Conservation (phyloP, 2,888 invertebrate genomes). For the Spicauda simplicius region DNA sequence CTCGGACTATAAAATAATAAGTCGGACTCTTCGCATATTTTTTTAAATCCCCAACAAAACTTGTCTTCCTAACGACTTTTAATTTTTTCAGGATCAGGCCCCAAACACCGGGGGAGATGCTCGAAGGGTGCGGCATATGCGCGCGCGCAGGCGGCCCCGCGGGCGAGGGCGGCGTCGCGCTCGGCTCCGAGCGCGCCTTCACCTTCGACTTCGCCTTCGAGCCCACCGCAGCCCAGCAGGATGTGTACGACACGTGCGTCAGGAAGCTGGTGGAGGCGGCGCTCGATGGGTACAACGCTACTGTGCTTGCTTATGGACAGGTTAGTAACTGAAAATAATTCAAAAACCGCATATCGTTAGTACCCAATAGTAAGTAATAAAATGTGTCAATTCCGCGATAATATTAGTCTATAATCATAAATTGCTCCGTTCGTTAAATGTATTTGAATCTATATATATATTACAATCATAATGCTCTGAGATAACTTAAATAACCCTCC, state of each 20-base stretch:
- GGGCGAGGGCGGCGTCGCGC: slow-evolving; percentile 95
- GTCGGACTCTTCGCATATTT: too few relatives aligned
- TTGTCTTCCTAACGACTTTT: too few relatives aligned
- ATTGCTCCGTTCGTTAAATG: too few relatives aligned
- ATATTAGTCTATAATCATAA: too few relatives aligned
- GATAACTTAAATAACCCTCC: too few relatives aligned
- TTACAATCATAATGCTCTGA: too few relatives aligned
- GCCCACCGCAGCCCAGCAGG: slow-evolving; percentile 88
- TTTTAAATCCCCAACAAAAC: too few relatives aligned
- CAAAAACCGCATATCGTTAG: too few relatives aligned
- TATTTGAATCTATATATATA: too few relatives aligned
- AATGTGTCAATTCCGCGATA: too few relatives aligned
- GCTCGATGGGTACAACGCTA: slow-evolving; percentile 98
- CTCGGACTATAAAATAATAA: too few relatives aligned
- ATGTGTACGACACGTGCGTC: slow-evolving; percentile 94
- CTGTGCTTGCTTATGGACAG: slow-evolving; percentile 98
- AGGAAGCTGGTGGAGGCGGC: slow-evolving; percentile 95
- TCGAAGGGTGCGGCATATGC: slow-evolving; percentile 97
- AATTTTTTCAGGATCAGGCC: slow-evolving; percentile 92
- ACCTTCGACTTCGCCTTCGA: slow-evolving; percentile 99
- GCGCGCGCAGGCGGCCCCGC: slow-evolving; percentile 95
- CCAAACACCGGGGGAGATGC: slow-evolving; percentile 95
- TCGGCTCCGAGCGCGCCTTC: slow-evolving; percentile 97
- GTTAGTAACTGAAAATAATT: slow-evolving; percentile 75
- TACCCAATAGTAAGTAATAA: too few relatives aligned